Evolutionary conservation across 2,113 vertebrate species (phyloP), one percentile per base, ranked within the genome.

Genomic region (Mus pahari): DNA sequence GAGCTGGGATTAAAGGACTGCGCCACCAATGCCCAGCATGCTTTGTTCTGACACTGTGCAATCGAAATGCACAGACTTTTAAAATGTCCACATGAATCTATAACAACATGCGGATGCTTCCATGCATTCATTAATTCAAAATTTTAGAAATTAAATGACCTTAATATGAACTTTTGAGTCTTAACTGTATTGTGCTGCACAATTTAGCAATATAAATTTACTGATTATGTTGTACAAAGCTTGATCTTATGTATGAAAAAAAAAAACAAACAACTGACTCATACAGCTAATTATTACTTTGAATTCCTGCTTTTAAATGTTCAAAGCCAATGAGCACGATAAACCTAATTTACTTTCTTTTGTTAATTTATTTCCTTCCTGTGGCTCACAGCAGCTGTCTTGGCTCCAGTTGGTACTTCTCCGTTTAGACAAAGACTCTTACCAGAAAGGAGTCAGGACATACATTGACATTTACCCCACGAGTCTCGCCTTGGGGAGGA

Each of bases 221-320:
- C 42, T 26, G 48, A 26, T n/a, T 28, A 28, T 39, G 73, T 74
- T 55, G 3, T 28, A 39, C 62, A 77, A 95, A 90, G 77, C 60
- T 60, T 71, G 10, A n/a, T 84, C 33, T 55, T 48, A 88, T 2
- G 4, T 24, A 86, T 50, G 16, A 64, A 39, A 50, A 36, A 58
- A 70, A 36, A 45, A 16, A 70, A 33, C 81, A 70, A 86, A 86
- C 94, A 82, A 11, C 31, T 19, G 53, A 88, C 82, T 26, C 66
- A 75, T 7, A 73, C 24, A 31, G 26, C 53, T 73, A 90, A 92
- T 50, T 86, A 77, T 19, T 77, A 55, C 82, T 92, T 39, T 58
- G 39, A 90, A 95, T 86, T 86, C 82, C 62, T 87, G 91, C 26
- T 83, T 91, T 92, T 89, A 62, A 66, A n/a, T 50, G 89, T 73